Base-by-base conservation (phyloP, 2,797 vertebrate species). In the Microtus californicus region DNA sequence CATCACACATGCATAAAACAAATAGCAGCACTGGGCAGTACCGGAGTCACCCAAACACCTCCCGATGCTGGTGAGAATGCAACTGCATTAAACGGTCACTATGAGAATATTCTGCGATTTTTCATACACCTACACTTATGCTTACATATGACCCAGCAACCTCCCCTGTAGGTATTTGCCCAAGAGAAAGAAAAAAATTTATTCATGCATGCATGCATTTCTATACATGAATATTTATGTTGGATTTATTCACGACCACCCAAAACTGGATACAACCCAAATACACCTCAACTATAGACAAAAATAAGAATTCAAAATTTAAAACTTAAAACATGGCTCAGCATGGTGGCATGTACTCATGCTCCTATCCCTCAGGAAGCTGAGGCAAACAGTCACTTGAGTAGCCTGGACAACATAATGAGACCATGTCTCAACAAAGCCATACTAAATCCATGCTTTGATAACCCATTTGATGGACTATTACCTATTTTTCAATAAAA, bases 161-260 rank as follows among this genome's bases (percentile, higher is more conserved):
- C 43, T 89, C 51, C 13, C 43, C 94, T 73, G n/a, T 61, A 81
- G 69, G 40, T 89, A 59, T 89, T 91, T 82, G 73, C 71, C 76
- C 19, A 79, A 74, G 69, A 89, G 61, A 80, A 76, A 93, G 69
- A 40, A 76, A 94, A 91, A 67, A 12, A 27, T 91, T 61, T 59
- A 43, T 56, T 88, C 45, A 89, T 12, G 65, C 34, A 63, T 14
- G 59, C 34, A 63, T 37, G 31, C 67, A 23, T 80, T 89, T 40
- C 40, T 63, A 27, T 29, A 21, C 37, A 21, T 45, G 76, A 91
- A 83, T 94, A 82, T 95, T 91, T 80, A 80, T 93, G 34, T 21
- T 81, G 61, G n/a, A 45, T 87, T 93, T 95, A 61, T 94, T 92
- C n/a, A 87, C 76, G 87, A 87, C 81, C 67, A 56, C 73, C 65